Evolutionary conservation across 2,797 vertebrate species (phyloP).

Genomic region (Hyperoplus immaculatus): DNA sequence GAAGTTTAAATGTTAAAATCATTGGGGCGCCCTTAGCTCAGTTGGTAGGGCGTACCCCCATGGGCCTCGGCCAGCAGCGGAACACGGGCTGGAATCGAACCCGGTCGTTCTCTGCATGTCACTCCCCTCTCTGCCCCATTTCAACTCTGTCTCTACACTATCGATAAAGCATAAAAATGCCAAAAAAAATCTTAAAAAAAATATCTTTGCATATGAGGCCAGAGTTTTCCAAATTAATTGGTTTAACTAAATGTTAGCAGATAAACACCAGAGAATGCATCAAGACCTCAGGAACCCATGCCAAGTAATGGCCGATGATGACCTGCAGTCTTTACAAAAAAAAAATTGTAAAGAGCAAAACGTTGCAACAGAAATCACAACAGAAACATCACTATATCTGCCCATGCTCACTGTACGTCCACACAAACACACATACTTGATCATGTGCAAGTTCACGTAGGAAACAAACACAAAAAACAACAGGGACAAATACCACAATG

Average conservation of each 20-base stretch:
- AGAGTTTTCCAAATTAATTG: neutral
- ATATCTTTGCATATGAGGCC: neutral
- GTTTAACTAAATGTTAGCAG: neutral
- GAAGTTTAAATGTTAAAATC: too few species aligned
- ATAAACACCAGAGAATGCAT: neutral
- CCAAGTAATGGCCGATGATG: neutral
- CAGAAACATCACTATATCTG: neutral
- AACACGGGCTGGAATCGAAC: too few species aligned
- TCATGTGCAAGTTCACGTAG: neutral
- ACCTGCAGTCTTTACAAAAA: constrained; percentile 3
- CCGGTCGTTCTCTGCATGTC: too few species aligned
- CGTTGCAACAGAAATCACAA: neutral
- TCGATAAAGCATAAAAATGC: too few species aligned
- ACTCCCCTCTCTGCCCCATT: too few species aligned
- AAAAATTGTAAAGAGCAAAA: constrained; percentile 18
- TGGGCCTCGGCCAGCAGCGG: too few species aligned
- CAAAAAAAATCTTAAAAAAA: too few species aligned
- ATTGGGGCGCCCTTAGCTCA: too few species aligned
- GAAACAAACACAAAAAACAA: neutral
- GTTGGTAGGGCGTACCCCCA: too few species aligned
- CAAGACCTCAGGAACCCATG: neutral
- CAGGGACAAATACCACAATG: neutral
- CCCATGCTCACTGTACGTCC: neutral
- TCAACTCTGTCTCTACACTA: too few species aligned
- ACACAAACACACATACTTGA: neutral